A percentile compares a stretch with the other conserved stretches of the same genome.
These are phyloP conservation scores for Hipparchia sbordonii DNA, from an alignment of 2,888 invertebrate species.

Conservation along the genomic window DNA sequence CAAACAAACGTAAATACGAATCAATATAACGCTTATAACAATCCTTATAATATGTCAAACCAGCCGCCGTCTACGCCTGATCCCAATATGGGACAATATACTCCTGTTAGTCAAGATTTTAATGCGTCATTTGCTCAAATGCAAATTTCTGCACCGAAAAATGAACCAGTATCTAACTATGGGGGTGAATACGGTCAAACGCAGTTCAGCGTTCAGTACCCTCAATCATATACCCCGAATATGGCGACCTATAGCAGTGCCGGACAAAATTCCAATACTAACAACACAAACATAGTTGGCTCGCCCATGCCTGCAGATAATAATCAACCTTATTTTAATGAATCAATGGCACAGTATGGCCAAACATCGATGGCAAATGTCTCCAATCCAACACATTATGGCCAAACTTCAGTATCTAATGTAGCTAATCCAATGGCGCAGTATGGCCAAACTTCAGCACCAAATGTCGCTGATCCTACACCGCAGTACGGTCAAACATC, in stretches of 20 bases:
- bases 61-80: slow-evolving; percentile 55
- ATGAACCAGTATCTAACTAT: slow-evolving; percentile 48
- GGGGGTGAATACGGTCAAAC: slow-evolving; percentile 65
- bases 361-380: slow-evolving; percentile 1
- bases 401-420: slow-evolving; percentile 25
- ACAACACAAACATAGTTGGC: slow-evolving; percentile 54
- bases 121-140: slow-evolving; percentile 66
- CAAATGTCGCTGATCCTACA: slow-evolving; percentile 28
- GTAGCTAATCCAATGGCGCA: slow-evolving; percentile 41
- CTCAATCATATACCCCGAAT: slow-evolving; percentile 52
- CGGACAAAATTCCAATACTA: slow-evolving; percentile 56
- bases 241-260: slow-evolving; percentile 65
- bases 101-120: slow-evolving; percentile 54
- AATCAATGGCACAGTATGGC: slow-evolving; percentile 40
- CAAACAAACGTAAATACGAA: slow-evolving; percentile 47
- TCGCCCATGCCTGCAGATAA: slow-evolving; percentile 61
- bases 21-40: slow-evolving; percentile 45
- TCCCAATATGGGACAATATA: slow-evolving; percentile 44
- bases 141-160: slow-evolving; percentile 60
- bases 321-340: slow-evolving; percentile 59
- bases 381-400: background rate
- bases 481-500: slow-evolving; percentile 3
- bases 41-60: slow-evolving; percentile 48
- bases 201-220: slow-evolving; percentile 67
- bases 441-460: slow-evolving; percentile 15